Base-by-base conservation (phyloP, 2,113 vertebrate genomes). In the Zonotrichia leucophrys region DNA sequence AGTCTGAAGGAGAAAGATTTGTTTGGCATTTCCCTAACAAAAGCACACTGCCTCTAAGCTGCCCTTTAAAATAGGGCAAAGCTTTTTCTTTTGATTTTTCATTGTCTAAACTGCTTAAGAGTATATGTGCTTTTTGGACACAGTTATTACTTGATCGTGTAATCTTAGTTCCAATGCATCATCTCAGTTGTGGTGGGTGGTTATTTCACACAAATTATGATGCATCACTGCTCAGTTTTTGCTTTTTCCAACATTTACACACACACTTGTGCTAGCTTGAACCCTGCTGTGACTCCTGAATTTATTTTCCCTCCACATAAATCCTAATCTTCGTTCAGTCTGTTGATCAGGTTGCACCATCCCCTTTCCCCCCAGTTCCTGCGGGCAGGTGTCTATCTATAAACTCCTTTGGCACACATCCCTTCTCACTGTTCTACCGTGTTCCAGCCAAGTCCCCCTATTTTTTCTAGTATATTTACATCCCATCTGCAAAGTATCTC, bases 1-100 rank as follows among this genome's bases (percentile, higher is more conserved):
- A 47, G 2, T 52, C 31, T 81, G 46, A 47, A 91, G 12, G 11
- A 84, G 33, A 44, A 89, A 50, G 33, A 27, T n/a, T 24, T 59
- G 27, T 41, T 33, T 68, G 24, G 47, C 16, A 35, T 35, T 77
- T 80, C 14, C 19, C 9, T 90, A 33, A 8, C 8, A 56, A 72
- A 91, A 68, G 8, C 37, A 63, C 0, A 0, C 9, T 66, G 9
- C 10, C 8, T 41, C 15, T 27, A 49, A 1, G 1, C n/a, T 72
- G 58, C 4, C 3, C 13, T 69, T 83, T 62, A 41, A 64, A 33
- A 69, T 3, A 23, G 12, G 20, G 7, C 6, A 49, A 69, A 39
- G 15, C 0, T 30, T 77, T 80, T 60, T 64, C 12, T 63, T 80
- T 77, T 53, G 8, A 27, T 10, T 11, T 69, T 83, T 77, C 22